These are phyloP conservation scores for Poecilus cupreus DNA, from an alignment of 2,888 invertebrate genomes.

Conservation along the genomic window DNA sequence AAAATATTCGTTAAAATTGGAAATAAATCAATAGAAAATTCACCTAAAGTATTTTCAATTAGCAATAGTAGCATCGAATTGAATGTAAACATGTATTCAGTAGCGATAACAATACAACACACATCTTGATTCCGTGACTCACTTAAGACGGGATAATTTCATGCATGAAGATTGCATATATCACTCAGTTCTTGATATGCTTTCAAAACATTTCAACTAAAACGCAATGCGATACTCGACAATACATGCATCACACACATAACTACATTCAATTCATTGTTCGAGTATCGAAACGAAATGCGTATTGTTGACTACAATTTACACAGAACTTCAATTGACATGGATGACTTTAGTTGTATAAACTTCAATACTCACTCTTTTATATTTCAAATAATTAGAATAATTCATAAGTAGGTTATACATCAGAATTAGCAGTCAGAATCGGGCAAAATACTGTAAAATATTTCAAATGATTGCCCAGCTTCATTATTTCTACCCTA, in stretches of 20 bases:
- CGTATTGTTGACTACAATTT: not conserved
- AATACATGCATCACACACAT: not conserved
- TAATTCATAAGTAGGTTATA: not conserved
- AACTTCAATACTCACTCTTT: conserved; percentile 17
- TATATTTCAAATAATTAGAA: not conserved
- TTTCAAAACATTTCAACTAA: conserved; percentile 31
- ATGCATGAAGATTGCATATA: conserved; percentile 19
- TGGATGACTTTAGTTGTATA: conserved; percentile 7
- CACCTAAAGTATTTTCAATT: conserved; percentile 16
- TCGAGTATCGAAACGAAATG: not conserved
- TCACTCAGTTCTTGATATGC: conserved; percentile 58
- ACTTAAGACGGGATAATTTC: not conserved
- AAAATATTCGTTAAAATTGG: conserved; percentile 51
- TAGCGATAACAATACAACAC: not conserved
- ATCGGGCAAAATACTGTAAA: too few relatives aligned
- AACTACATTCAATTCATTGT: not conserved
- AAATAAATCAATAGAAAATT: conserved; percentile 28
- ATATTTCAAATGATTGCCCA: too few relatives aligned
- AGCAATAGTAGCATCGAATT: conserved; percentile 21
- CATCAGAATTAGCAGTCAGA: too few relatives aligned
- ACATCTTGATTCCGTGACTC: not conserved
- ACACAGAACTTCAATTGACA: conserved; percentile 18
- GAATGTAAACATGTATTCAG: not conserved
- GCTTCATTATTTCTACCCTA: too few relatives aligned
- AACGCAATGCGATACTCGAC: not conserved